Percentiles rank a stretch among this genome's conserved stretches.
phyloP scores from a whole-genome alignment of 1,140 invertebrate species.

The Sinonovacula constricta region DNA sequence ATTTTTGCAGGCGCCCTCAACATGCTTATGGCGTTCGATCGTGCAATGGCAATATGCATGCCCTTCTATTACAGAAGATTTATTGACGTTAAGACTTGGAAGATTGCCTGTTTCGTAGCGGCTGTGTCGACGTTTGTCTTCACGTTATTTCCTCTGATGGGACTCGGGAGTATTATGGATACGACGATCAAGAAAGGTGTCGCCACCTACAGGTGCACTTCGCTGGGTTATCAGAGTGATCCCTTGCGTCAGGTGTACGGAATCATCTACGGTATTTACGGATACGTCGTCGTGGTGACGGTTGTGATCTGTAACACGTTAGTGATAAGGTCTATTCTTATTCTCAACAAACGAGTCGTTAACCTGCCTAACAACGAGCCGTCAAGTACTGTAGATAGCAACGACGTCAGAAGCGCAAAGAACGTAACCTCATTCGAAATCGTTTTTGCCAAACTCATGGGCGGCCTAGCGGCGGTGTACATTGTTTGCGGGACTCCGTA shows the following conservation, averaged over 20 bases:
- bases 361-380: neutral
- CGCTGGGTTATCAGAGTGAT: constrained; percentile 1
- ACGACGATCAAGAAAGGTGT: neutral
- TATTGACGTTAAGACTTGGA: constrained; percentile 35
- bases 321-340: constrained; percentile 23
- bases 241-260: constrained; percentile 20
- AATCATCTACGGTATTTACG: constrained; percentile 7
- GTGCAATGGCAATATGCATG: constrained; percentile 27
- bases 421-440: constrained; percentile 34
- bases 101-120: constrained; percentile 21
- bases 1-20: constrained; percentile 26
- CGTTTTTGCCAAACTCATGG: constrained; percentile 40
- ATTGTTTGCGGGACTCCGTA: constrained; percentile 28
- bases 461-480: constrained; percentile 22
- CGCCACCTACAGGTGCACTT: neutral
- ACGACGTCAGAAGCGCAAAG: neutral
- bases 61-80: constrained; percentile 38
- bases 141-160: constrained; percentile 25
- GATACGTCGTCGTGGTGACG: constrained; percentile 10
- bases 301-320: constrained; percentile 26
- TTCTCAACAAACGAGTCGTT: constrained; percentile 17
- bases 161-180: constrained; percentile 22
- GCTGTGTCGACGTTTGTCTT: neutral
- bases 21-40: constrained; percentile 29
- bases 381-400: neutral